Evolutionary conservation across 2,113 vertebrate genomes (phyloP).

Genomic region (rat (Rattus norvegicus)): GRCr8 NC_086019.1:139876501-139877000

Average conservation of each 20-base stretch:
- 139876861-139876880: neutral
- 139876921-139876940: neutral
- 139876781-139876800: neutral
- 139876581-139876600: too few species aligned
- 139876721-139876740: neutral
- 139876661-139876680: too few species aligned
- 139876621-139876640: too few species aligned
- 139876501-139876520: too few species aligned
- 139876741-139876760: neutral
- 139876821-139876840: neutral
- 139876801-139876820: neutral
- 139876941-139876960: too few species aligned
- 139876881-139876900: neutral
- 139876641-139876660: too few species aligned
- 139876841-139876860: neutral
- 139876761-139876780: neutral
- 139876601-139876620: too few species aligned
- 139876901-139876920: neutral
- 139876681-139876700: too few species aligned
- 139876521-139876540: too few species aligned
- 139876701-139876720: neutral
- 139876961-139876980: neutral
- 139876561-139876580: too few species aligned
- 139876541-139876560: too few species aligned
- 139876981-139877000: neutral